Evolutionary conservation across 1,140 invertebrate species (phyloP), one percentile per base, ranked within the genome.

Genomic region (Lysiphlebus fabarum): DNA sequence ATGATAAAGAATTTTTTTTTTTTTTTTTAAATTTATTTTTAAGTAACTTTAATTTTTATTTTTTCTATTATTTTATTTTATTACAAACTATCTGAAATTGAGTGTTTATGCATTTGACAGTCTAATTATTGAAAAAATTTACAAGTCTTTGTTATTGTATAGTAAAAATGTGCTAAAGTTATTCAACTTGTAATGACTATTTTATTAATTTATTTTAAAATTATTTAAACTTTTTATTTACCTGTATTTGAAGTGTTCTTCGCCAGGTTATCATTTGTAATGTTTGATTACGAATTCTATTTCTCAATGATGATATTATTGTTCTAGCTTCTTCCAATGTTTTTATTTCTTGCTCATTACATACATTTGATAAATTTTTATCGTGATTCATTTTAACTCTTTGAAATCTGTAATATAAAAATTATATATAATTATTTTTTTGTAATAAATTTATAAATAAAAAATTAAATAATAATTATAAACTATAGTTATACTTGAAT

Each of bases 171-270:
- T 33, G 9, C 47, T 11, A 45, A 45, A 48, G 33, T 9, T 33
- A 33, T 14, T 34, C 7, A 12, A 17, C 6, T 26, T 9, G 9
- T 6, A 48, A 17, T 0, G 4, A 26, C 17, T 33, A 9, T 48
- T 26, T n/a, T 0, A 33, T 11, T 50, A n/a, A 50, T 37, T 36
- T n/a, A 11, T 1, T 36, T 7, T 37, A n/a, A 36, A 50, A 37
- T 50, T 5, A 50, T n/a, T 6, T 3, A 36, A 6, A 6, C 4
- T 10, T 12, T 43, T 26, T 61, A 63, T 49, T 68, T 70, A 82
- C 82, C 78, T 83, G 82, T n/a, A 76, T 68, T 68, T 83, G 82
- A 11, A 82, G 72, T 48, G 80, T 76, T 62, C 79, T 77, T 34
- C 80, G 68, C 81, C 81, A 83, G 7, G 76, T 71, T 33, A 83